Percentiles rank a stretch among this genome's conserved stretches.
These are phyloP conservation scores for Chrysomela aeneicollis DNA, from an alignment of 2,888 invertebrate genomes.

Conservation along the genomic window DNA sequence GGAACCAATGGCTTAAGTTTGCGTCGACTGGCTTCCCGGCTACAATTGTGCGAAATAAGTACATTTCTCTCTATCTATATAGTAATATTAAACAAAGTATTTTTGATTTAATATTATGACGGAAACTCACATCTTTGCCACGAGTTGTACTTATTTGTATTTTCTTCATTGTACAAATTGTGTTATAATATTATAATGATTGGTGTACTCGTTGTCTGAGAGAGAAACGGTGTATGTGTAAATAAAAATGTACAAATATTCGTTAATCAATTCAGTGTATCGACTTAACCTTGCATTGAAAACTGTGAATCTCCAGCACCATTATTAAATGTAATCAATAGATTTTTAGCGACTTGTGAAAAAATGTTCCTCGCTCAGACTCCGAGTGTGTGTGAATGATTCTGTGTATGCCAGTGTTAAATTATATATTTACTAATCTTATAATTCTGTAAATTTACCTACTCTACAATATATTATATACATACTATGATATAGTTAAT, in stretches of 20 bases:
- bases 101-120: constrained; percentile 51
- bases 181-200: constrained; percentile 63
- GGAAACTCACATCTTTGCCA: constrained; percentile 68
- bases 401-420: constrained; percentile 59
- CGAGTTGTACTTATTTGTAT: constrained; percentile 71
- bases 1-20: background rate
- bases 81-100: constrained; percentile 44
- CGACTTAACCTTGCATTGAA: constrained; percentile 41
- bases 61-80: constrained; percentile 53
- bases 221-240: constrained; percentile 36
- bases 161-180: constrained; percentile 75
- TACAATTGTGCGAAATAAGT: constrained; percentile 55
- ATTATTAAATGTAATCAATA: constrained; percentile 28
- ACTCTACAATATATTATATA: constrained; percentile 61
- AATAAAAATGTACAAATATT: constrained; percentile 50
- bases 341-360: constrained; percentile 14
- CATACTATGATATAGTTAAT: constrained; percentile 60
- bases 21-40: constrained; percentile 18
- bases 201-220: constrained; percentile 53
- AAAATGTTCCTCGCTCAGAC: constrained; percentile 45
- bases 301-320: constrained; percentile 50
- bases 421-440: constrained; percentile 59
- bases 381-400: constrained; percentile 56
- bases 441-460: constrained; percentile 61
- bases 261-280: constrained; percentile 45